Base-by-base conservation (phyloP, 2,113 vertebrate genomes). In the Chamaea fasciata region DNA sequence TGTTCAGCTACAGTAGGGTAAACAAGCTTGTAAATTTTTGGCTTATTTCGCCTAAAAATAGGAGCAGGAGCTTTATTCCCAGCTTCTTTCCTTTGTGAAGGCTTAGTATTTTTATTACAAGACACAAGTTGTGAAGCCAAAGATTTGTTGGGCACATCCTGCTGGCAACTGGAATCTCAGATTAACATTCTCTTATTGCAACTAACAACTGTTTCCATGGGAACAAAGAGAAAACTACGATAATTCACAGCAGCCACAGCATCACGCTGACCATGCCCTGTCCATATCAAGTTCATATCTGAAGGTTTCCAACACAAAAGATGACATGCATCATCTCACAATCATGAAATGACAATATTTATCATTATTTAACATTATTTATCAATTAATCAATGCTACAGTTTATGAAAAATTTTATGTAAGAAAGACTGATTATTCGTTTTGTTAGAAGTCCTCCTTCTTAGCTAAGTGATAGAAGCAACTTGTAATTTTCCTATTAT, bases 181-280 rank as follows among this genome's bases (percentile, higher is more conserved):
- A 97, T 98, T 97, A 98, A 78, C 33, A 59, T 85, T 31, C 27
- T 94, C 65, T 98, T 95, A 97, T 63, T 75, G 81, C 87, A 93
- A 94, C 83, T 94, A 96, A 97, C 73, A 96, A 92, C 81, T 73
- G 94, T 87, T 96, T 94, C 94, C 81, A 95, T 19, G 55, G 95
- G 86, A 97, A 97, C 90, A 76, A 94, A 97, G 82, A 84, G 81
- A 86, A 92, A 93, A 68, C 42, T 33, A 28, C 5, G 3, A 2
- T 49, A 89, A 92, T 7, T 65, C 15, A 22, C 1, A 86, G 74
- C 47, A 57, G 62, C 47, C 79, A 73, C 64, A 77, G 68, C 67
- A 90, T 44, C 60, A 31, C 9, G 53, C 31, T 87, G 94, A 89
- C 89, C 74, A 44, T 78, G 47, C 30, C n/a, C 35, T n/a, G 10